Conservation (phyloP, 2,113 vertebrate genomes). For the Scartelaos histophorus region DNA sequence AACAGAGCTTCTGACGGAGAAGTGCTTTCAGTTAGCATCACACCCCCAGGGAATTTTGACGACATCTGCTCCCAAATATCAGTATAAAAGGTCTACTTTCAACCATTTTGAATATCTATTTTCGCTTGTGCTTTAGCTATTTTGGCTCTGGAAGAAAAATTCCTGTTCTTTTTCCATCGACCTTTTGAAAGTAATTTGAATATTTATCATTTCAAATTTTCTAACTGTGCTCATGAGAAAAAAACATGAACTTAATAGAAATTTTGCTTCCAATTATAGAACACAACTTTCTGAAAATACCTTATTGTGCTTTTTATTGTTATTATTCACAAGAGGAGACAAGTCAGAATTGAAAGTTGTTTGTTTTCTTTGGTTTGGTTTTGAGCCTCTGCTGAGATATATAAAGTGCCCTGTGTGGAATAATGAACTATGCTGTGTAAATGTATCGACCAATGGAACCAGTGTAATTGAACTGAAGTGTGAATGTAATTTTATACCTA, state of each 20-base stretch:
- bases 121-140: no score
- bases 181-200: no score
- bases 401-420: neutral
- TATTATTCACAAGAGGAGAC: neutral
- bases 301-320: neutral
- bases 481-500: slow-evolving; percentile 3
- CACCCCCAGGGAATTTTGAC: no score
- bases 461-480: neutral
- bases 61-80: no score
- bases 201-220: no score
- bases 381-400: neutral
- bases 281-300: neutral
- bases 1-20: no score
- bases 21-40: no score
- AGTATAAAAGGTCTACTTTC: no score
- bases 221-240: no score
- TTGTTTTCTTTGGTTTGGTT: neutral
- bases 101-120: no score
- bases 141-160: no score
- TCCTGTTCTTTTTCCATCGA: no score
- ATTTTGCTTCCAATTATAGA: neutral
- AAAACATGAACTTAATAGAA: neutral
- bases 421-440: neutral
- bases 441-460: neutral
- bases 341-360: neutral